A percentile compares a stretch with the other conserved stretches of the same genome.
These are phyloP conservation scores for Microplitis demolitor DNA, from an alignment of 1,140 invertebrate genomes.

Conservation along the genomic window DNA sequence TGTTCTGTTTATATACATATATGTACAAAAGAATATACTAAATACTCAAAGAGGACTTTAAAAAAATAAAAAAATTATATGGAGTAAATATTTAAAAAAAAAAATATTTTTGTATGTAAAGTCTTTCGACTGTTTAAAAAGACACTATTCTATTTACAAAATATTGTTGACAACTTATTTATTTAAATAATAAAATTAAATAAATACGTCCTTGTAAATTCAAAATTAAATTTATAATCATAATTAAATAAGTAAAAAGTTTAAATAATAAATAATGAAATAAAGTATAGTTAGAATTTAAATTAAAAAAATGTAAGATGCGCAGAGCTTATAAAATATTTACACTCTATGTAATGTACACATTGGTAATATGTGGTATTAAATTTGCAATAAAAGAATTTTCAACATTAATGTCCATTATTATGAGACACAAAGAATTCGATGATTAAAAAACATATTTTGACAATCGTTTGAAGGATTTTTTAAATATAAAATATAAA, in stretches of 20 bases:
- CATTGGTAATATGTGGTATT: constrained; percentile 22
- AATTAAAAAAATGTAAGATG: constrained; percentile 19
- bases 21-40: background rate
- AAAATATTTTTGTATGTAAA: constrained; percentile 47
- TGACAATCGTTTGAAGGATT: background rate
- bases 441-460: background rate
- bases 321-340: constrained; percentile 28
- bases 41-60: constrained; percentile 9
- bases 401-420: constrained; percentile 2
- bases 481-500: background rate
- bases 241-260: too few relatives aligned
- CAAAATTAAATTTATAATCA: too few relatives aligned
- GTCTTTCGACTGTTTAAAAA: constrained; percentile 36
- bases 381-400: constrained; percentile 21
- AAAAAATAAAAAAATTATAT: background rate
- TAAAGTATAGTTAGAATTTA: background rate
- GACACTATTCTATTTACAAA: constrained; percentile 39
- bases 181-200: constrained; percentile 8
- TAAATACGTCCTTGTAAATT: constrained; percentile 1
- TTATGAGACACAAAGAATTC: constrained; percentile 4
- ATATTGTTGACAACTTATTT: background rate
- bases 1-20: background rate
- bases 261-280: background rate
- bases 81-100: constrained; percentile 23
- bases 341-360: constrained; percentile 22